Evolutionary conservation across 2,113 vertebrate genomes (phyloP).

Genomic region (Morone chrysops): DNA sequence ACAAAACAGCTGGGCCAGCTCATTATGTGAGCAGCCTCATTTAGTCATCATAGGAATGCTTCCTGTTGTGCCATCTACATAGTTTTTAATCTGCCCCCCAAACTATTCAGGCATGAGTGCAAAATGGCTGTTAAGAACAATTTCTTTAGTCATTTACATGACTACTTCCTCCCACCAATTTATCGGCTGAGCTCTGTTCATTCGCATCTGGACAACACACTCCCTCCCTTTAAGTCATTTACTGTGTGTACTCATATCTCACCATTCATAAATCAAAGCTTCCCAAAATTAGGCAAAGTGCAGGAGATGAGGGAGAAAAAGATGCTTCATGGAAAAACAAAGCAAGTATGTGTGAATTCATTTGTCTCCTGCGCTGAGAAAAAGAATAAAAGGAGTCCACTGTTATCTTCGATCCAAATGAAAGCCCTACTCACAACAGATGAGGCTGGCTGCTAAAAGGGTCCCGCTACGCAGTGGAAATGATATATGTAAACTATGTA

Average conservation of each 20-base stretch:
- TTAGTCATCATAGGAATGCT: slow-evolving; percentile 82
- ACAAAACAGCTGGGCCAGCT: slow-evolving; percentile 67
- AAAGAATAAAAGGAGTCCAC: neutral
- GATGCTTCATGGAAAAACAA: slow-evolving; percentile 35
- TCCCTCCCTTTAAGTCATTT: slow-evolving; percentile 60
- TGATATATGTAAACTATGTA: slow-evolving; percentile 91
- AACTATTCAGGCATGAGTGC: slow-evolving; percentile 75
- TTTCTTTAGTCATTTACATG: slow-evolving; percentile 84
- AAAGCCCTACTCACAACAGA: slow-evolving; percentile 71
- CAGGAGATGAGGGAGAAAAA: slow-evolving; percentile 14
- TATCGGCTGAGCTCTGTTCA: slow-evolving; percentile 67
- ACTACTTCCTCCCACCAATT: slow-evolving; percentile 83
- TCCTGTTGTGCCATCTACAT: slow-evolving; percentile 79
- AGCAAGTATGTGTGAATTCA: slow-evolving; percentile 56
- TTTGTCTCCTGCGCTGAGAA: slow-evolving; percentile 35
- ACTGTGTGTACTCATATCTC: slow-evolving; percentile 53
- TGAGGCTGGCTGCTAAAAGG: slow-evolving; percentile 78
- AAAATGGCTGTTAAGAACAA: slow-evolving; percentile 80
- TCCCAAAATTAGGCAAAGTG: slow-evolving; percentile 34
- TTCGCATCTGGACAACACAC: slow-evolving; percentile 84
- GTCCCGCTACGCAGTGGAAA: slow-evolving; percentile 85
- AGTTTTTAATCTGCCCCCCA: slow-evolving; percentile 74
- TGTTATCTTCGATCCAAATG: slow-evolving; percentile 71
- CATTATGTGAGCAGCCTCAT: slow-evolving; percentile 78
- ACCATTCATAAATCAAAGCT: slow-evolving; percentile 65